A percentile compares a stretch with the other conserved stretches of the same genome.
Conservation (phyloP, 1,140 invertebrate genomes). For the Muscidifurax raptorellus region DNA sequence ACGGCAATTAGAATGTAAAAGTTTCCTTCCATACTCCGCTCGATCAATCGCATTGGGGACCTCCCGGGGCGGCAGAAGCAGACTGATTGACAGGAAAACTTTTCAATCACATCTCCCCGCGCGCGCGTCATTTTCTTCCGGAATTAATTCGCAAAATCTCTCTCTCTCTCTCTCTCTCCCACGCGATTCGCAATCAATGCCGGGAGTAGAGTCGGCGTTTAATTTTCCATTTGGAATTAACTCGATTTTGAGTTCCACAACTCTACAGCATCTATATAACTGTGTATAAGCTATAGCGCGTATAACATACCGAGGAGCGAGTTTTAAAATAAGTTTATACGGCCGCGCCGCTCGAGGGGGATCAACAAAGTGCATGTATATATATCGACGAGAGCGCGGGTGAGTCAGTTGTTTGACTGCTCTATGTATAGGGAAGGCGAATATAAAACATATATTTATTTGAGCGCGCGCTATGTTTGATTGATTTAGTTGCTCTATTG, state of each 20-base stretch:
- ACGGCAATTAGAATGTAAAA: slow-evolving; percentile 69
- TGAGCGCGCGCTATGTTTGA: not conserved
- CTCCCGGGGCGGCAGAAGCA: slow-evolving; percentile 58
- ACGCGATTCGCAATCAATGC: not conserved
- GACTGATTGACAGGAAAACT: slow-evolving; percentile 68
- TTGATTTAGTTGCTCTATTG: slow-evolving; percentile 26
- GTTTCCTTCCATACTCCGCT: slow-evolving; percentile 56
- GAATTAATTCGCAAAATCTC: slow-evolving; percentile 9
- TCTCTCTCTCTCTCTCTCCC: too few species aligned
- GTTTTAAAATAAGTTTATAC: not conserved
- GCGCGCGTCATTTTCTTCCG: not conserved
- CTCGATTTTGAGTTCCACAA: not conserved
- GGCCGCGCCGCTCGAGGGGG: not conserved
- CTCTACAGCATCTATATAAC: not conserved
- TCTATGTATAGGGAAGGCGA: not conserved
- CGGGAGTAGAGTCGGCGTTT: not conserved
- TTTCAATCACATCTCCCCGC: slow-evolving; percentile 60
- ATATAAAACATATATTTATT: slow-evolving; percentile 17
- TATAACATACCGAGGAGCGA: too few species aligned
- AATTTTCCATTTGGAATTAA: not conserved
- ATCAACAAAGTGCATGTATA: too few species aligned
- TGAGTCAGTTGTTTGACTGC: not conserved
- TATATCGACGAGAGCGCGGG: not conserved
- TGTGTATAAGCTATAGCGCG: too few species aligned
- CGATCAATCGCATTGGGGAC: slow-evolving; percentile 62